Evolutionary conservation across 64 coral and sea anemone genomes (phyloP).

Genomic region (Montipora capricornis): DNA sequence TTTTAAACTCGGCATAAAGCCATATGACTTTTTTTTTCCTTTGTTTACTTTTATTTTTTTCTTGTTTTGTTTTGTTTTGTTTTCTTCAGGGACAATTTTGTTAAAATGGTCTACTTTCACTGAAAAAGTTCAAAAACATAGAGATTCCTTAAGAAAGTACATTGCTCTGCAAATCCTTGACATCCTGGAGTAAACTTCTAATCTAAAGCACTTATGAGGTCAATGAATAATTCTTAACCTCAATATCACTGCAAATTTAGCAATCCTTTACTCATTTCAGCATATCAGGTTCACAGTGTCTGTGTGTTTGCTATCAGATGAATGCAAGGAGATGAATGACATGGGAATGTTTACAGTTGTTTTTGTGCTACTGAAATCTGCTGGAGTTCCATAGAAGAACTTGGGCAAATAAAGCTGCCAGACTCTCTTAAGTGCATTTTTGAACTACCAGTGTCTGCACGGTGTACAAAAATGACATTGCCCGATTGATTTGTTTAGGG

Average conservation of each 20-base stretch:
- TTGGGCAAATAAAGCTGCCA: not conserved
- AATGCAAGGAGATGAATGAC: not conserved
- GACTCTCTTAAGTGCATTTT: not conserved
- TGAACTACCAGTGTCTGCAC: not conserved
- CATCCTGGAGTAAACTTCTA: not conserved
- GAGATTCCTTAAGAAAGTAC: too few species aligned
- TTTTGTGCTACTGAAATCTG: not conserved
- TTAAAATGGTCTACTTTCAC: too few species aligned
- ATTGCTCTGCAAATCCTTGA: too few species aligned
- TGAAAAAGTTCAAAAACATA: too few species aligned
- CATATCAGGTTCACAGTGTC: not conserved
- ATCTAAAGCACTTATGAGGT: not conserved
- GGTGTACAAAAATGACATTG: not conserved
- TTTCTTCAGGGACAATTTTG: too few species aligned
- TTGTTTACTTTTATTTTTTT: too few species aligned
- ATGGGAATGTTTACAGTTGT: not conserved
- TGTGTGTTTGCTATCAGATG: slow-evolving; percentile 2
- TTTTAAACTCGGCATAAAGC: too few species aligned
- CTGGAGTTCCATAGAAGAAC: not conserved
- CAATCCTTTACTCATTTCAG: not conserved
- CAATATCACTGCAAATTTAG: not conserved
- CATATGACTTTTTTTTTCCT: too few species aligned
- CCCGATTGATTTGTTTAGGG: not conserved
- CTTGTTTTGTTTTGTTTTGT: too few species aligned
- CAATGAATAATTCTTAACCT: not conserved